Evolutionary conservation across 2,888 invertebrate species (phyloP).

Genomic region (Dioctria linearis): DNA sequence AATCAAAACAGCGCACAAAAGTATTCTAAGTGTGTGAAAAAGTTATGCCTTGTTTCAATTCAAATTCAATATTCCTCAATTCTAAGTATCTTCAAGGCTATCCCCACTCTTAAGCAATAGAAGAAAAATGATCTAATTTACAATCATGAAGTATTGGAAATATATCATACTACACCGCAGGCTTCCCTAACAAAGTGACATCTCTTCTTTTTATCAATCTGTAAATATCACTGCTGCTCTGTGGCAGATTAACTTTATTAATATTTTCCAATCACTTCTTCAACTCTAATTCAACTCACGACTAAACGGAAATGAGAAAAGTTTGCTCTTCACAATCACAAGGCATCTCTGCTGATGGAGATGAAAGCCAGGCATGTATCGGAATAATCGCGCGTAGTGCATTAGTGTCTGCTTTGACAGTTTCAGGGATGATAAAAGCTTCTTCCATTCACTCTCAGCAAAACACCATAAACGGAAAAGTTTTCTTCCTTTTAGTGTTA

Average conservation of each 20-base stretch:
- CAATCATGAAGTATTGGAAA: no score
- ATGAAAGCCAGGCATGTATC: conserved; percentile 11
- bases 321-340: conserved; percentile 6
- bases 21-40: no score
- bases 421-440: neutral
- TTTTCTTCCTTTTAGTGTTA: conserved; percentile 18
- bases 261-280: conserved; percentile 36
- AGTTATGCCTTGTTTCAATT: no score
- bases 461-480: conserved; percentile 24
- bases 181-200: no score
- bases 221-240: neutral
- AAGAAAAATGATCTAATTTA: no score
- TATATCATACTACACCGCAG: no score
- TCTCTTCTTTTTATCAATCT: no score
- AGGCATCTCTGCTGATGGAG: neutral
- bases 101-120: no score
- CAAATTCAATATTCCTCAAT: no score
- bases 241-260: conserved; percentile 33
- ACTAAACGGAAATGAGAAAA: conserved; percentile 43
- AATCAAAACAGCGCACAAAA: no score
- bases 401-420: conserved; percentile 37
- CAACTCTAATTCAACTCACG: conserved; percentile 21
- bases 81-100: no score
- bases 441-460: conserved; percentile 7
- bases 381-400: conserved; percentile 35